Evolutionary conservation across 2,113 vertebrate species (phyloP), one percentile per base, ranked within the genome.

Genomic region (Carollia perspicillata): DNA sequence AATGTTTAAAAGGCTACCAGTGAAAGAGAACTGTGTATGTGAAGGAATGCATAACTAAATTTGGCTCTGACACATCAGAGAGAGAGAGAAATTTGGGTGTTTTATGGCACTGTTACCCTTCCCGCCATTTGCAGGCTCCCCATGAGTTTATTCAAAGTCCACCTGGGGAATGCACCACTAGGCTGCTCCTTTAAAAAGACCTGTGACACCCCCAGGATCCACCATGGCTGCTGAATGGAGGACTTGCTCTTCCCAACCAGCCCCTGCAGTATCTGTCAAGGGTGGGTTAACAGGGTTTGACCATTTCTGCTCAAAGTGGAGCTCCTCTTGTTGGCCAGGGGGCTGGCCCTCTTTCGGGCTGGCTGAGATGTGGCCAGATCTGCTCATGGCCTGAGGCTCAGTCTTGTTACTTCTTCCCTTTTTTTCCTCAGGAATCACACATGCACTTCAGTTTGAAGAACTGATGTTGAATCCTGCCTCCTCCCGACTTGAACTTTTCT

Each of bases 131-230:
- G 37, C 22, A 44, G 20, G 9, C 6, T 58, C 10, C 79, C 68
- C 42, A 3, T 26, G 12, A 53, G 9, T 85, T 60, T 44, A 69
- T 1, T 89, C 71, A 58, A 10, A n/a, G 30, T 18, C 26, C 6
- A 28, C 8, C 11, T 11, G 37, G 1, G 14, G 37, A 44, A 2
- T 6, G 6, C 6, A 37, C 2, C 5, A 6, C 4, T 68, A n/a
- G n/a, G n/a, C 14, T 28, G 5, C n/a, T 35, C 23, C 6, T 83
- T 95, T 4, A 40, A 42, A 58, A 92, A 60, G 3, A 71, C 40
- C 11, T 6, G 1, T 26, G 35, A 75, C 13, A 33, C 5, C 23
- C n/a, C 35, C 33, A 84, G 37, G 33, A 69, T 44, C 4, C 13
- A 49, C 14, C 23, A 49, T 2, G 6, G 2, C 3, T 26, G 8